Conservation (phyloP, 2,888 invertebrate genomes). For the Taenaris catops region DNA sequence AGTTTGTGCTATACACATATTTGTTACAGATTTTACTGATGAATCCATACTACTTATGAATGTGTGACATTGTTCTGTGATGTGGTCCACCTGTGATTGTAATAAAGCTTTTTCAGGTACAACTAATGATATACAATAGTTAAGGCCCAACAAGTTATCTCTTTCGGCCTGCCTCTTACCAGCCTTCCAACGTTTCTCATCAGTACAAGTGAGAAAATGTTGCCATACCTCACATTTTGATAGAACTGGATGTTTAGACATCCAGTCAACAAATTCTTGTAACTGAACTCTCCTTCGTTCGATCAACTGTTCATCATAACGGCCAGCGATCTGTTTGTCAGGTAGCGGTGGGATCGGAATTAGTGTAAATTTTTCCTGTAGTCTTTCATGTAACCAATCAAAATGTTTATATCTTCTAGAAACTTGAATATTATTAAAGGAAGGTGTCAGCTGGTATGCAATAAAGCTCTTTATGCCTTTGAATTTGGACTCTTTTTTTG, state of each 20-base stretch:
- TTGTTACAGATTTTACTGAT: slow-evolving; percentile 90
- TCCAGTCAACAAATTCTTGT: slow-evolving; percentile 97
- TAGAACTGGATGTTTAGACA: slow-evolving; percentile 97
- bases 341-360: slow-evolving; percentile 98
- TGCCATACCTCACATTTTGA: slow-evolving; percentile 96
- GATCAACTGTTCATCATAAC: slow-evolving; percentile 98
- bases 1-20: slow-evolving; percentile 90
- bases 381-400: slow-evolving; percentile 97
- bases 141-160: slow-evolving; percentile 93
- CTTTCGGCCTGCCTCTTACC: slow-evolving; percentile 97
- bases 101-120: slow-evolving; percentile 90
- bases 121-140: slow-evolving; percentile 93
- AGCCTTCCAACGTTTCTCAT: slow-evolving; percentile 98
- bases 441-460: slow-evolving; percentile 97
- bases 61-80: slow-evolving; percentile 90
- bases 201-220: slow-evolving; percentile 98
- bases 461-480: slow-evolving; percentile 99
- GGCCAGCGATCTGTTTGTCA: slow-evolving; percentile 98
- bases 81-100: slow-evolving; percentile 87
- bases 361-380: slow-evolving; percentile 95
- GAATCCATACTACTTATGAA: slow-evolving; percentile 93
- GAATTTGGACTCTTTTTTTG: slow-evolving; percentile 98
- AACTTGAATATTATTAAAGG: slow-evolving; percentile 96
- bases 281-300: slow-evolving; percentile 96
- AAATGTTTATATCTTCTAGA: slow-evolving; percentile 98